Evolutionary conservation across 2,888 invertebrate species (phyloP), one percentile per base, ranked within the genome.

Genomic region (Pycnomerus fuliginosus): DNA sequence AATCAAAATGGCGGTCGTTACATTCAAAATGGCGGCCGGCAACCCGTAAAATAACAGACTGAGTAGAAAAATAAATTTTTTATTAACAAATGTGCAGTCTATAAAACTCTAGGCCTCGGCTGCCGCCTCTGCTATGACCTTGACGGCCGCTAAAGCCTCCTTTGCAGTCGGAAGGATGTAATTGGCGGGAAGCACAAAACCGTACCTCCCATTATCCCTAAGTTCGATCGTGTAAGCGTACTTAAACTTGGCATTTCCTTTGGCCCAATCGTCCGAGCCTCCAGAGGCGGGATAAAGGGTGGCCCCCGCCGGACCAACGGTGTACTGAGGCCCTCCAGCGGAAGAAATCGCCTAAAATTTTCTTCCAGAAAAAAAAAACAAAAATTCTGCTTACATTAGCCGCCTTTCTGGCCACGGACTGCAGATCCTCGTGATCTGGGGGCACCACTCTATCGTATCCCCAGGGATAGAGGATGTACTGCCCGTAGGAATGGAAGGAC

Each of bases 191-290:
- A 95, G 70, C n/a, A 93, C 74, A 66, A 95, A 96, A 2, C 94
- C 95, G 65, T 85, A 83, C 40, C 80, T 77, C 1, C 93, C 93
- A 1, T 80, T 85, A 69, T 94, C 95, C 36, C 90, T 80, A 37
- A 95, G 78, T 74, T 96, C 95, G 41, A 95, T 78, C 0, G 94
- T 94, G 72, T 88, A 95, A 1, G 92, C 74, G 67, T 93, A 95
- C 67, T 91, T 92, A 50, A 95, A 84, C 23, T 81, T 82, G 4
- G 84, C 82, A 24, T 79, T 75, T 1, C 88, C 89, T 70, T 94
- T 92, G 3, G 92, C 94, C 90, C 93, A 95, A 69, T 95, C 94
- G 60, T 90, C 90, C 0, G 90, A 87, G 8, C 89, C 89, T 1
- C 90, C 90, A 16, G 87, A 74, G 1, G 88, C 88, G 1, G 90